phyloP scores from a whole-genome alignment of 2,113 vertebrate genomes.

The Periophthalmus modestus region DNA sequence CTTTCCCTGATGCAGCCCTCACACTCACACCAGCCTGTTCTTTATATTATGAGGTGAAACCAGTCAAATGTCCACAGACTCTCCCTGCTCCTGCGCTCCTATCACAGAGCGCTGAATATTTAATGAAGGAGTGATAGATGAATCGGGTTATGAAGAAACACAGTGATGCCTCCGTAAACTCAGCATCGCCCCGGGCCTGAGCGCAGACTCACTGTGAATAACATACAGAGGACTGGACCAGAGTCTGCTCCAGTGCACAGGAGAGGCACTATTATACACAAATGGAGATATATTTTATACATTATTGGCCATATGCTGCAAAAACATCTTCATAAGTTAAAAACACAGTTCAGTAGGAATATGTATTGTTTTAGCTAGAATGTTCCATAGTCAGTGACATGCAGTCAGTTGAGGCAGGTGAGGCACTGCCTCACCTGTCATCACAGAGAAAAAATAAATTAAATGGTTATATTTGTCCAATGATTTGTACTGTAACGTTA shows the following conservation, averaged over 20 bases:
- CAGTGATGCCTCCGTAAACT: not conserved
- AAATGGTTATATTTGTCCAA: too few relatives aligned
- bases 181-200: not conserved
- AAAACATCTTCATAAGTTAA: too few relatives aligned
- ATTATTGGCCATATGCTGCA: too few relatives aligned
- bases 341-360: too few relatives aligned
- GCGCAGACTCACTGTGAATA: not conserved
- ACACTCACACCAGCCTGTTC: too few relatives aligned
- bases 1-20: too few relatives aligned
- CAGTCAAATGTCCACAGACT: not conserved
- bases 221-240: not conserved
- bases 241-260: not conserved
- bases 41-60: not conserved
- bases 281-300: not conserved
- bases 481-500: too few relatives aligned
- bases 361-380: too few relatives aligned
- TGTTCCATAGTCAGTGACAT: too few relatives aligned
- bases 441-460: too few relatives aligned
- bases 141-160: not conserved
- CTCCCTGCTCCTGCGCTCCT: not conserved
- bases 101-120: not conserved
- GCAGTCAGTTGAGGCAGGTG: too few relatives aligned
- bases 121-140: not conserved
- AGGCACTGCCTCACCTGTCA: too few relatives aligned
- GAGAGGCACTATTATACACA: not conserved